These are phyloP conservation scores for Brachyhypopomus gauderio DNA, from an alignment of 2,113 vertebrate genomes.

Conservation along the genomic window DNA sequence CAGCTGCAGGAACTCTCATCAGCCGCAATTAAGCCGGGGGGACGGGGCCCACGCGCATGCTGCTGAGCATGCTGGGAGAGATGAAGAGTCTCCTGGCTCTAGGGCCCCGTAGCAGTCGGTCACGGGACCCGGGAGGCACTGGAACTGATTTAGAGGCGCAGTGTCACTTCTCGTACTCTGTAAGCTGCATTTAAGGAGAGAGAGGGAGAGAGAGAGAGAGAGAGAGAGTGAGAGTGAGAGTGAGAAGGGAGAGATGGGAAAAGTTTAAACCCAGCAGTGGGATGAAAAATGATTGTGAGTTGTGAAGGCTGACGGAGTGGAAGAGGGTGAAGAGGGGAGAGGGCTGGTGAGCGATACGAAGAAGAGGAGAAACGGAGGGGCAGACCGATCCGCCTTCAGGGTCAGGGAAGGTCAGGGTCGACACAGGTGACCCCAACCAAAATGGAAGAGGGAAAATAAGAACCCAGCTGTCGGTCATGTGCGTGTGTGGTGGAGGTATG, in stretches of 20 bases:
- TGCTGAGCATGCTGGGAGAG: background rate
- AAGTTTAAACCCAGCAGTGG: background rate
- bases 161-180: constrained; percentile 28
- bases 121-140: background rate
- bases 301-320: background rate
- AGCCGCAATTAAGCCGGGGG: constrained; percentile 1
- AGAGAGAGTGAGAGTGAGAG: no score
- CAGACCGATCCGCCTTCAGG: background rate
- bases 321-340: background rate
- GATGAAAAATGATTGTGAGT: constrained; percentile 12
- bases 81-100: background rate
- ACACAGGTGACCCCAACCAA: background rate
- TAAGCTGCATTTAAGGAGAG: constrained; percentile 1
- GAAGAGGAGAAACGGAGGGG: background rate
- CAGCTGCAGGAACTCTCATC: background rate
- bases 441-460: background rate
- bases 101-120: background rate
- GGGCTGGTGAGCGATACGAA: background rate
- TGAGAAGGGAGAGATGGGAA: background rate
- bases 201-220: background rate
- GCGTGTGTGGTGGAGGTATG: background rate
- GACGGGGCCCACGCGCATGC: background rate
- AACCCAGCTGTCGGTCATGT: background rate
- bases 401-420: background rate
- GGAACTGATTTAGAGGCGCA: constrained; percentile 17